These are phyloP conservation scores for Oscheius sp. DNA, from an alignment of 1,140 invertebrate species.

Conservation along the genomic window DNA sequence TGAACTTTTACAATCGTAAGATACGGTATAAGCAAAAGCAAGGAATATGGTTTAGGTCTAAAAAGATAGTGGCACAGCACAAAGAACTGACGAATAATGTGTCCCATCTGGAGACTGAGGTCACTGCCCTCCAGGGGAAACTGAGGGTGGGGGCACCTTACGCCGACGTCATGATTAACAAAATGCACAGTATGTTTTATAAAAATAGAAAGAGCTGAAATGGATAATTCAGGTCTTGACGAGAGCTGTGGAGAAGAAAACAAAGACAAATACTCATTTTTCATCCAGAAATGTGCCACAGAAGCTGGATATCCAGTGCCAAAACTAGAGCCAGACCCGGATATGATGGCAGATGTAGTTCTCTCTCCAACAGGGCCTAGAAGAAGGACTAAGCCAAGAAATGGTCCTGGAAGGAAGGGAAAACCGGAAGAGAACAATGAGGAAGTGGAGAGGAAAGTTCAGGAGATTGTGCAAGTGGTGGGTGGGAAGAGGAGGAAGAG, in stretches of 20 bases:
- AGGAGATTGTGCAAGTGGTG: conserved; percentile 17
- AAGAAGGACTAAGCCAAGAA: background rate
- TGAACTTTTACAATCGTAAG: background rate
- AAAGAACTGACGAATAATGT: conserved; percentile 3
- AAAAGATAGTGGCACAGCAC: conserved; percentile 9
- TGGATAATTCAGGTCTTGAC: background rate
- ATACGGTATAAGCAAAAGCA: background rate
- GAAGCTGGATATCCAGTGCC: background rate
- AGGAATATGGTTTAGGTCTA: background rate
- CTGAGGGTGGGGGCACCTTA: background rate
- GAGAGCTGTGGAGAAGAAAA: background rate
- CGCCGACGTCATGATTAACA: background rate
- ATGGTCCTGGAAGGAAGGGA: background rate
- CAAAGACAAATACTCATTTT: background rate
- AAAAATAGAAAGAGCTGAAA: background rate
- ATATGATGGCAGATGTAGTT: background rate
- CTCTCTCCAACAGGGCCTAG: conserved; percentile 2
- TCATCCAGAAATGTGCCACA: background rate
- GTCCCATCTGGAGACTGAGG: background rate
- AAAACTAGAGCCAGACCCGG: background rate
- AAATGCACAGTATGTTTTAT: background rate
- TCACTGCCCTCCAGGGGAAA: background rate
- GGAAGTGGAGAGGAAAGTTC: background rate
- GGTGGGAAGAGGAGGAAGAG: background rate
- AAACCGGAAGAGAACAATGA: conserved; percentile 12